These are phyloP conservation scores for Hypsopygia costalis DNA, from an alignment of 2,888 invertebrate species.

Conservation along the genomic window DNA sequence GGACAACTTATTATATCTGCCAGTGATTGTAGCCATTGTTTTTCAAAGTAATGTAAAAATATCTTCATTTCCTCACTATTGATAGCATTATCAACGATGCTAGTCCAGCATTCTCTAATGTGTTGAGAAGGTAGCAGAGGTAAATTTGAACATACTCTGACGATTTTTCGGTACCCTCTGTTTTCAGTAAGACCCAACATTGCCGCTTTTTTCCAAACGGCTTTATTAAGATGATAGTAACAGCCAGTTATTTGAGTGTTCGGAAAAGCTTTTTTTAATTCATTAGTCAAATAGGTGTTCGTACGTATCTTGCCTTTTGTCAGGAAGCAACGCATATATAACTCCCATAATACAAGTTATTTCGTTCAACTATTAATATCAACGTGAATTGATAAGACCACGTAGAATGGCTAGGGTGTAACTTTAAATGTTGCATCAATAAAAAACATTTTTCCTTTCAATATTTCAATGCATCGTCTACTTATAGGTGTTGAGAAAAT, in stretches of 20 bases:
- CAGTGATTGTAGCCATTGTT: slow-evolving; percentile 4
- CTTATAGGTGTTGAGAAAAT: slow-evolving; percentile 2
- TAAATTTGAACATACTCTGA: slow-evolving; percentile 8
- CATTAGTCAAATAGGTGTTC: background rate
- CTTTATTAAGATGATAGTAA: slow-evolving; percentile 7
- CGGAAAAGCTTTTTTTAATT: slow-evolving; percentile 6
- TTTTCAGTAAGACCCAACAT: slow-evolving; percentile 5
- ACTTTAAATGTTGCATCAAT: background rate
- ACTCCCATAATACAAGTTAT: too few species aligned
- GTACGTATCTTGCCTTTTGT: background rate
- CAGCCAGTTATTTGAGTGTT: background rate
- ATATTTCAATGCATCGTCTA: background rate
- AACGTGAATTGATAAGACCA: too few species aligned
- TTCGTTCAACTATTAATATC: too few species aligned
- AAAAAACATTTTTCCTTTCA: background rate
- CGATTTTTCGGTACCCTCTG: slow-evolving; percentile 6
- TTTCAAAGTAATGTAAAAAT: slow-evolving; percentile 3
- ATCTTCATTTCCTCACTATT: slow-evolving; percentile 1
- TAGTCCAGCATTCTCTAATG: background rate
- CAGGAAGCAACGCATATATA: background rate
- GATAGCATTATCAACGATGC: background rate
- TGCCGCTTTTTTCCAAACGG: slow-evolving; percentile 9
- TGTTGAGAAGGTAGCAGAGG: slow-evolving; percentile 6
- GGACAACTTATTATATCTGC: slow-evolving; percentile 3
- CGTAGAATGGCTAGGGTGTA: too few species aligned